These are phyloP conservation scores for Fabriciana adippe DNA, from an alignment of 2,888 invertebrate species.

Conservation along the genomic window DNA sequence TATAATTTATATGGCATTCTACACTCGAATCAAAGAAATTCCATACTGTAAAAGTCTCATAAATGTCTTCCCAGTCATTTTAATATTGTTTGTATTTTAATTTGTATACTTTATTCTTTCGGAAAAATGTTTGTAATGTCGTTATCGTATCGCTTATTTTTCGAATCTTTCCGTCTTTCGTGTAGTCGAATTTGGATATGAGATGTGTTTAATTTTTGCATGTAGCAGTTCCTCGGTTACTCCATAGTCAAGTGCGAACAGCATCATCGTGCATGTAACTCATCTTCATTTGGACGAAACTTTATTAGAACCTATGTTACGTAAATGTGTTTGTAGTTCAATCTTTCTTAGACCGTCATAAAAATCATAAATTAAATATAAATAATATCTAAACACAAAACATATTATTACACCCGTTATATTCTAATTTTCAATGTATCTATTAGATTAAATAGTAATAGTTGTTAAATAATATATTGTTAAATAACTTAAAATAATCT, in stretches of 20 bases:
- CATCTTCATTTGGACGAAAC: conserved; percentile 49
- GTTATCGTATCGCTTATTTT: conserved; percentile 44
- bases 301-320: conserved; percentile 43
- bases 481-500: conserved; percentile 6
- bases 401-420: background rate
- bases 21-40: conserved; percentile 47
- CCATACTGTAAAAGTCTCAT: conserved; percentile 56
- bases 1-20: conserved; percentile 50
- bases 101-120: conserved; percentile 49
- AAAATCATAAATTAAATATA: conserved; percentile 1
- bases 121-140: conserved; percentile 32
- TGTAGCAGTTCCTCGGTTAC: conserved; percentile 42
- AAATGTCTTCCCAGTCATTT: conserved; percentile 54
- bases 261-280: conserved; percentile 68
- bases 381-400: background rate
- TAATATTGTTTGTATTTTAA: conserved; percentile 52
- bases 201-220: conserved; percentile 48
- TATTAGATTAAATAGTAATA: conserved; percentile 19
- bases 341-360: conserved; percentile 8
- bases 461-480: background rate
- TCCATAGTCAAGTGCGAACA: conserved; percentile 59
- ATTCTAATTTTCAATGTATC: background rate
- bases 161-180: conserved; percentile 44
- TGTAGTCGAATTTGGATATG: conserved; percentile 41
- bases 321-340: conserved; percentile 26